Evolutionary conservation across 2,113 vertebrate species (phyloP).

Genomic region (Trematomus loennbergii): DNA sequence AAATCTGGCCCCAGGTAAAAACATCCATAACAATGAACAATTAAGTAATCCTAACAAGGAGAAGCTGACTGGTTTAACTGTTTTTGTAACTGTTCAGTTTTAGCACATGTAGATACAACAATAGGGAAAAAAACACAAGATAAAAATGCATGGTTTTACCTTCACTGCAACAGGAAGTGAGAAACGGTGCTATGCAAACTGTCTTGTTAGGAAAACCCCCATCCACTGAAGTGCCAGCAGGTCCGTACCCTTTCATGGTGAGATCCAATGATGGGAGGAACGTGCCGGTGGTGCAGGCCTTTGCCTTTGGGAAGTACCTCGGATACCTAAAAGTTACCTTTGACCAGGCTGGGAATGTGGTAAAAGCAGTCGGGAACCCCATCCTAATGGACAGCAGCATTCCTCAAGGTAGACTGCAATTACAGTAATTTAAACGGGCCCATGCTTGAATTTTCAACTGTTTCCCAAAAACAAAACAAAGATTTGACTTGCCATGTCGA

Average conservation of each 20-base stretch:
- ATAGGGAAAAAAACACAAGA: not conserved
- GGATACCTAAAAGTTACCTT: slow-evolving; percentile 90
- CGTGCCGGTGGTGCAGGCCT: slow-evolving; percentile 94
- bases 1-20: too few species aligned
- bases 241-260: slow-evolving; percentile 89
- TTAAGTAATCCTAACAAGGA: too few species aligned
- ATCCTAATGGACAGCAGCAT: slow-evolving; percentile 90
- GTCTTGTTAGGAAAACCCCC: slow-evolving; percentile 82
- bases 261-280: slow-evolving; percentile 84
- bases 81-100: not conserved
- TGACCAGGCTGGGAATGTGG: slow-evolving; percentile 86
- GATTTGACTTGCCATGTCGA: not conserved
- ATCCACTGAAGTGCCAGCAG: slow-evolving; percentile 87
- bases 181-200: not conserved
- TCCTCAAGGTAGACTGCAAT: slow-evolving; percentile 87
- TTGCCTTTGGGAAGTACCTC: slow-evolving; percentile 95
- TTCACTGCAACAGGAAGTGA: slow-evolving; percentile 5
- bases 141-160: not conserved
- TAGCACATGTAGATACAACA: not conserved
- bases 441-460: not conserved
- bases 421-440: not conserved
- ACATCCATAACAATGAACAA: too few species aligned
- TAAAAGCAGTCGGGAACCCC: slow-evolving; percentile 88
- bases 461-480: too few species aligned
- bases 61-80: too few species aligned